Percentiles rank a stretch among this genome's conserved stretches.
Evolutionary conservation across 2,113 vertebrate species (phyloP).

Genomic region (Cettia cetti): DNA sequence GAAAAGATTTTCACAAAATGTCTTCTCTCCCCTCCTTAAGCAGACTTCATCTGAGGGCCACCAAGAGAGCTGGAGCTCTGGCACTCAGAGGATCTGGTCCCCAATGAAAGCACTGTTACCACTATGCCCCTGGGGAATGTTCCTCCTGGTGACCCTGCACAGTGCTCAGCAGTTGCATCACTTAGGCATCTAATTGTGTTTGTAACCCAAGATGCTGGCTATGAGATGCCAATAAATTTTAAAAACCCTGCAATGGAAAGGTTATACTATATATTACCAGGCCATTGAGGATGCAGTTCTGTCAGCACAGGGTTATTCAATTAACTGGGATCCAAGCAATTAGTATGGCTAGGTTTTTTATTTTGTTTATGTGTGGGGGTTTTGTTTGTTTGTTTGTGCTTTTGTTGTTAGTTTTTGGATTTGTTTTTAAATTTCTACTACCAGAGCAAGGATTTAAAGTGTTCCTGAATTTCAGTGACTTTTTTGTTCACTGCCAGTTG

Average conservation of each 20-base stretch:
- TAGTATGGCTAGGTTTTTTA: not conserved
- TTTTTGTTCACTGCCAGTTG: not conserved
- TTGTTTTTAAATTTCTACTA: no score
- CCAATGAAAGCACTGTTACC: not conserved
- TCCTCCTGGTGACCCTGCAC: not conserved
- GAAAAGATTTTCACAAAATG: not conserved
- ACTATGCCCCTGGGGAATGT: not conserved
- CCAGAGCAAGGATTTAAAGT: not conserved
- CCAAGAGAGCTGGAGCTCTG: not conserved
- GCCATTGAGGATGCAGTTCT: not conserved
- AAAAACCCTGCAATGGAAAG: not conserved
- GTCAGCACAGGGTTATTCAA: not conserved
- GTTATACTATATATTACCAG: not conserved
- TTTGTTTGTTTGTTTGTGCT: not conserved
- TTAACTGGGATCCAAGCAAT: not conserved
- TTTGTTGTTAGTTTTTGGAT: not conserved
- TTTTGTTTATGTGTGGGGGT: not conserved
- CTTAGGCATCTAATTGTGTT: not conserved
- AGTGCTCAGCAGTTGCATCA: not conserved
- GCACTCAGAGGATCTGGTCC: not conserved
- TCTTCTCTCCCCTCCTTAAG: not conserved
- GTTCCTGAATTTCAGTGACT: not conserved
- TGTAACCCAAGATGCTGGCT: not conserved
- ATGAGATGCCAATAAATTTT: conserved; percentile 2
- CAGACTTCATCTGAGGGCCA: not conserved